Base-by-base conservation (phyloP, 53 echinoderm and acorn worm genomes). In the Paelopatides confundens region DNA sequence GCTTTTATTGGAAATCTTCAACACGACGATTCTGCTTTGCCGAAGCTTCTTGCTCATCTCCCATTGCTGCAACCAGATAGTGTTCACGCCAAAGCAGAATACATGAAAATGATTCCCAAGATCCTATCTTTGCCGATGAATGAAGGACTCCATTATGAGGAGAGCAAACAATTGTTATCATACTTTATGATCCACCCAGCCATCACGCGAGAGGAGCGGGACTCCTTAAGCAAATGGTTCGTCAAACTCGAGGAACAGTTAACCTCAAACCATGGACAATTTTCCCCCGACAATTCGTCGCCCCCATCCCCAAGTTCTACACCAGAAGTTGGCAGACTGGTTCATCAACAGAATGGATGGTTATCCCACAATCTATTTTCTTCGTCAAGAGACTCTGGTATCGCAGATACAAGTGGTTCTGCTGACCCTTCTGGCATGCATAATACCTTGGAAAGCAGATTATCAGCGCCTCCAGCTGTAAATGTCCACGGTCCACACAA, bases 121-220 rank as follows among this genome's bases (percentile, higher is more conserved):
- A 91, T 95, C 76, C 89, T 95, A 24, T 64, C 74, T 32, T 85
- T 90, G 69, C 87, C 95, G 1, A 86, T 93, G 65, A 93, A 95
- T 84, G 93, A 95, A 37, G 90, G 92, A 34, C 86, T 89, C 31
- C 92, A 94, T 84, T 88, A 92, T 11, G 95, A 97, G 15, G 98
- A 97, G 66, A 92, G 95, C 66, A 90, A 93, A 35, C 98, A 97
- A 69, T 87, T 97, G 35, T 82, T 95, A 58, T 95, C 98, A 12
- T 97, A 93, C 74, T 92, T 95, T 46, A 89, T 97, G 81, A 97
- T 97, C 54, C 98, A 97, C 68, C 98, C 98, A 3, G 97, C 94
- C 28, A 85, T 97, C 77, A 92, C 90, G 67, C 92, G 91, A 28
- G 98, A 97, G 81, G 98, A 97, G 86, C 95, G 94, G 48, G 77